phyloP scores from a whole-genome alignment of 2,888 invertebrate genomes.

The Ornithoptera priamus region DNA sequence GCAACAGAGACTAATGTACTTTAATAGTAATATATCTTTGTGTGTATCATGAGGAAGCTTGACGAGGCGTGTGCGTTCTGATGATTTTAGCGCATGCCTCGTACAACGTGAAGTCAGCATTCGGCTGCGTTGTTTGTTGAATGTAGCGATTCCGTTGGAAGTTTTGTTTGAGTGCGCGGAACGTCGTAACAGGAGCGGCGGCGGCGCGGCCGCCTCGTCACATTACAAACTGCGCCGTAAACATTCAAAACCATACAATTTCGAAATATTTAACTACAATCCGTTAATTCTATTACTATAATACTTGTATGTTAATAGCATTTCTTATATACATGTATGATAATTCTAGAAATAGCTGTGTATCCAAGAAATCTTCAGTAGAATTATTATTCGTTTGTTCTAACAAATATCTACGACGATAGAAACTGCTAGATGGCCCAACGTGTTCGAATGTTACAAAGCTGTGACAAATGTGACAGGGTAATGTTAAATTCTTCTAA shows the following conservation, averaged over 20 bases:
- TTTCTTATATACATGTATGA: no score
- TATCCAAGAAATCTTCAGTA: no score
- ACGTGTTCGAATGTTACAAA: not conserved
- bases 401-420: no score
- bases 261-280: not conserved
- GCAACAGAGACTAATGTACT: no score
- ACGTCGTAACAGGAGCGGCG: constrained; percentile 22
- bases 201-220: constrained; percentile 15
- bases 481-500: constrained; percentile 7
- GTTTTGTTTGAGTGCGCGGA: constrained; percentile 21
- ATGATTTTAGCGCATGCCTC: constrained; percentile 19
- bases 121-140: constrained; percentile 25
- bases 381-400: no score
- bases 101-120: constrained; percentile 18
- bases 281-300: not conserved
- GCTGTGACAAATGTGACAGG: not conserved
- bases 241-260: constrained; percentile 2
- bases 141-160: constrained; percentile 28
- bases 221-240: constrained; percentile 18
- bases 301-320: no score
- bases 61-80: not conserved
- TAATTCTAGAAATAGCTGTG: no score
- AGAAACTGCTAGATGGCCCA: no score
- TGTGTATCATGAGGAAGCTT: not conserved
- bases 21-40: not conserved